Conservation (phyloP, 2,888 invertebrate genomes). For the Sipha maydis region DNA sequence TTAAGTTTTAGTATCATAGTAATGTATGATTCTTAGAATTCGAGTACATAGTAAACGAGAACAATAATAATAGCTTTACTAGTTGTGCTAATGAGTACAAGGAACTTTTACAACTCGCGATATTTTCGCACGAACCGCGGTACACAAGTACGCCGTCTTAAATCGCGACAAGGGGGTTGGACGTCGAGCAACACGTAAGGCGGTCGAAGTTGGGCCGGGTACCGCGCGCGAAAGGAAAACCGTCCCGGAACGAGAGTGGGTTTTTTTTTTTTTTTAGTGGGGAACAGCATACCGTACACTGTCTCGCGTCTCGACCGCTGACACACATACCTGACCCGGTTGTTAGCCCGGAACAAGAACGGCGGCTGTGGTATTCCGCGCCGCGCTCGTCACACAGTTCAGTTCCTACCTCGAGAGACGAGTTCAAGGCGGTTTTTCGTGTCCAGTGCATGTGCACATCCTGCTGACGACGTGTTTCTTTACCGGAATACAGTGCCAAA, state of each 20-base stretch:
- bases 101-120: background rate
- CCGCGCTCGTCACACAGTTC: slow-evolving; percentile 46
- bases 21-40: too few relatives aligned
- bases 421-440: slow-evolving; percentile 48
- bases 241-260: slow-evolving; percentile 58
- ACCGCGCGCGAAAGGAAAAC: slow-evolving; percentile 51
- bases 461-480: slow-evolving; percentile 19
- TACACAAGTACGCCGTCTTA: too few relatives aligned
- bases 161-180: background rate
- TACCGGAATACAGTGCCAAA: slow-evolving; percentile 42
- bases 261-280: slow-evolving; percentile 35
- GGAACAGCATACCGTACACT: background rate
- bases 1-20: too few relatives aligned
- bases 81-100: too few relatives aligned
- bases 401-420: slow-evolving; percentile 60
- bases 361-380: slow-evolving; percentile 42
- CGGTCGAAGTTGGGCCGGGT: background rate
- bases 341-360: slow-evolving; percentile 60
- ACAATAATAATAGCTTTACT: too few relatives aligned
- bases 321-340: slow-evolving; percentile 62
- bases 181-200: background rate
- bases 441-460: slow-evolving; percentile 11
- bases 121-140: too few relatives aligned
- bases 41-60: too few relatives aligned
- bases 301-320: slow-evolving; percentile 28